Evolutionary conservation across 1,140 invertebrate genomes (phyloP).

Genomic region (Papilio aristodemus): DNA sequence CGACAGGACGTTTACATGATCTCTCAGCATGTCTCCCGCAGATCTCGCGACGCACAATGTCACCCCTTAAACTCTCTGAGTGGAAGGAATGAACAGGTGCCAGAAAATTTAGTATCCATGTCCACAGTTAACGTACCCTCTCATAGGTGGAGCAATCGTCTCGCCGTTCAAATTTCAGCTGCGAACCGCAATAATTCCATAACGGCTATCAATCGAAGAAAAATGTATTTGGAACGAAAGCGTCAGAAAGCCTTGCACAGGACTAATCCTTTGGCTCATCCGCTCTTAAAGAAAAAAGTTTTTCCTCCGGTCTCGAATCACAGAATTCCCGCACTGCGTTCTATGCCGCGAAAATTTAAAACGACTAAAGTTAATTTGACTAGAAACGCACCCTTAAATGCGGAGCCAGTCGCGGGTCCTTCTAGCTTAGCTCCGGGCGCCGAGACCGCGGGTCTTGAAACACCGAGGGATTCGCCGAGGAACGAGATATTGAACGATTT

Average conservation of each 20-base stretch:
- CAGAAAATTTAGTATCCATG: slow-evolving; percentile 36
- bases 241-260: slow-evolving; percentile 68
- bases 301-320: slow-evolving; percentile 61
- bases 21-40: not conserved
- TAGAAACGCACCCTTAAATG: slow-evolving; percentile 38
- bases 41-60: not conserved
- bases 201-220: slow-evolving; percentile 68
- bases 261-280: slow-evolving; percentile 70
- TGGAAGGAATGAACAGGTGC: slow-evolving; percentile 9
- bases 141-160: slow-evolving; percentile 66
- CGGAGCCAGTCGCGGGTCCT: slow-evolving; percentile 58
- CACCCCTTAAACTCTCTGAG: not conserved
- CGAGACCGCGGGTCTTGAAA: slow-evolving; percentile 41
- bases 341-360: slow-evolving; percentile 45
- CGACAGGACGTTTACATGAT: not conserved
- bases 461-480: slow-evolving; percentile 45
- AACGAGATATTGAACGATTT: slow-evolving; percentile 58
- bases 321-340: slow-evolving; percentile 65
- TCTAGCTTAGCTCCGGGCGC: slow-evolving; percentile 43
- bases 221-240: slow-evolving; percentile 67
- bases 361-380: slow-evolving; percentile 34
- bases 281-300: slow-evolving; percentile 59
- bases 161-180: slow-evolving; percentile 74
- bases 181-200: slow-evolving; percentile 72
- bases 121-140: slow-evolving; percentile 21